phyloP scores from a whole-genome alignment of 1,140 invertebrate genomes.

The Cyrtorhinus lividipennis region DNA sequence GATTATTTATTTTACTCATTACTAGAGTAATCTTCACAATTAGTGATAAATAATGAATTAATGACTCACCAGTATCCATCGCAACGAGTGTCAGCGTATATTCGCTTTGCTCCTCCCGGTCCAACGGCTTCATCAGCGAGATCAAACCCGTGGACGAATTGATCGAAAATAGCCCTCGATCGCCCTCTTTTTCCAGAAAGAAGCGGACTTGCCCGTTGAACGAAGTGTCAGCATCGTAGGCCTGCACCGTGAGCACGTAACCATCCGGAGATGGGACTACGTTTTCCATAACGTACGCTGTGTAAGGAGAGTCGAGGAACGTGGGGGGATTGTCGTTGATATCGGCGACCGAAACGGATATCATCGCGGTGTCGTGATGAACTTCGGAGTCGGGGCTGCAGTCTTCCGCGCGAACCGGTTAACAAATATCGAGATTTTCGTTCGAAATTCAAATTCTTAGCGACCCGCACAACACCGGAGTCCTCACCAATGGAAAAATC shows the following conservation, averaged over 20 bases:
- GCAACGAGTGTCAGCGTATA: slow-evolving; percentile 73
- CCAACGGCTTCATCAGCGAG: slow-evolving; percentile 59
- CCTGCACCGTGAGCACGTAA: slow-evolving; percentile 64
- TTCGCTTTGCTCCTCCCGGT: slow-evolving; percentile 65
- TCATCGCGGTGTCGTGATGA: slow-evolving; percentile 50
- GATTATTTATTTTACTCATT: too few relatives aligned
- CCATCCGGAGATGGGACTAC: slow-evolving; percentile 58
- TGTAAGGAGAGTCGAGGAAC: slow-evolving; percentile 79
- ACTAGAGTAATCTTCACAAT: too few relatives aligned
- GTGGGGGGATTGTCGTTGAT: slow-evolving; percentile 90
- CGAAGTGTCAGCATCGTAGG: slow-evolving; percentile 79
- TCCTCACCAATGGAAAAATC: slow-evolving; percentile 84
- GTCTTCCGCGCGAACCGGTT: slow-evolving; percentile 74
- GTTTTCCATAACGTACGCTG: slow-evolving; percentile 87
- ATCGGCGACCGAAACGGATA: slow-evolving; percentile 57
- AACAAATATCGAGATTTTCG: slow-evolving; percentile 57
- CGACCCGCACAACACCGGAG: slow-evolving; percentile 71
- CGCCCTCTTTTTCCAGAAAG: slow-evolving; percentile 83
- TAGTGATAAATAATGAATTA: neutral
- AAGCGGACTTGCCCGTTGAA: slow-evolving; percentile 76
- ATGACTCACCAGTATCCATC: slow-evolving; percentile 75
- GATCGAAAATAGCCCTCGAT: slow-evolving; percentile 72
- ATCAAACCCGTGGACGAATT: slow-evolving; percentile 81
- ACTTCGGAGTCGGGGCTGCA: slow-evolving; percentile 48
- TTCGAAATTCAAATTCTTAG: slow-evolving; percentile 85